Evolutionary conservation across 2,113 vertebrate genomes (phyloP).

Genomic region (Oreochromis tanganicae): DNA sequence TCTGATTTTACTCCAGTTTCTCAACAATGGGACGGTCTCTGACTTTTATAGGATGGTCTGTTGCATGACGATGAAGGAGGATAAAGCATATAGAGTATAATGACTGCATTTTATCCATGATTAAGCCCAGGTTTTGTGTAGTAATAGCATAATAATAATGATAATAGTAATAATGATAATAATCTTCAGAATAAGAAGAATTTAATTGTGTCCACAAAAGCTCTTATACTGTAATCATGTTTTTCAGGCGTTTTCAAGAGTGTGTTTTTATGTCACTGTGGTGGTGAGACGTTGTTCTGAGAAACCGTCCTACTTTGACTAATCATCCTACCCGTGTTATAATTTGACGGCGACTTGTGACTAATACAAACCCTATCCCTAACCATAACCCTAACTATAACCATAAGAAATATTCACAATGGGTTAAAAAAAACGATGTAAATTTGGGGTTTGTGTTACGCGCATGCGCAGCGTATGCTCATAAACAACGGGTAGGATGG

Average conservation of each 20-base stretch:
- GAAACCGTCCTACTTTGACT: neutral
- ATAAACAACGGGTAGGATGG: neutral
- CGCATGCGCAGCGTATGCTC: neutral
- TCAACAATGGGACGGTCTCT: neutral
- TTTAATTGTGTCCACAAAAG: neutral
- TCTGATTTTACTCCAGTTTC: neutral
- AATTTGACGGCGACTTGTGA: neutral
- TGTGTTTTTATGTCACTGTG: slow-evolving; percentile 14
- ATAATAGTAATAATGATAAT: neutral
- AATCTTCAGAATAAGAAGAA: neutral
- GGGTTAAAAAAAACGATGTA: neutral
- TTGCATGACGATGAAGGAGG: neutral
- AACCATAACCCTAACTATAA: neutral
- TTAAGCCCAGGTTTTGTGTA: neutral
- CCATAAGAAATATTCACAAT: neutral
- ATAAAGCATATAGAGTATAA: neutral
- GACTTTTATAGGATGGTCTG: neutral
- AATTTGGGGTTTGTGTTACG: neutral
- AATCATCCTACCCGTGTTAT: neutral
- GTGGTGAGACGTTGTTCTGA: neutral
- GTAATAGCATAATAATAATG: neutral
- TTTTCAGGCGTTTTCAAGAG: neutral
- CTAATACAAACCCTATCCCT: neutral
- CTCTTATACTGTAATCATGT: neutral
- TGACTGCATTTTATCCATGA: neutral